Conservation (phyloP, 2,797 vertebrate genomes). For the Tapera naevia region DNA sequence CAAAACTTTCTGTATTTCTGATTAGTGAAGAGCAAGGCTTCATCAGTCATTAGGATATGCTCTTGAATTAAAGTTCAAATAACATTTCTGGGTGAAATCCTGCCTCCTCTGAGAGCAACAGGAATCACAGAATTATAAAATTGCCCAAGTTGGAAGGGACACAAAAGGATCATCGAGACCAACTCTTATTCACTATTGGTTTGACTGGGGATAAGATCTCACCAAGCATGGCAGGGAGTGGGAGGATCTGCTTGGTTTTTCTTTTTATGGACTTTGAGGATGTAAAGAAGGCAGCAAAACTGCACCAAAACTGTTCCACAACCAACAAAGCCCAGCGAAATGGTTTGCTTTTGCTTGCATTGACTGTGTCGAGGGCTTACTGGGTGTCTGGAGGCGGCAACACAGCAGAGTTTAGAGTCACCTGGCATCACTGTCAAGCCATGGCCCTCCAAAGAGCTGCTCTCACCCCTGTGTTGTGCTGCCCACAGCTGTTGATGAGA, state of each 20-base stretch:
- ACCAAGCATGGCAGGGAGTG: not conserved
- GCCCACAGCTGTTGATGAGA: not conserved
- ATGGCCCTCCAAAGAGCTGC: not conserved
- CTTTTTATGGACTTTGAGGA: not conserved
- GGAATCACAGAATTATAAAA: too few relatives aligned
- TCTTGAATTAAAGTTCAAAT: not conserved
- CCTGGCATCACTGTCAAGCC: fast-evolving
- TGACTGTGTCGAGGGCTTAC: fast-evolving
- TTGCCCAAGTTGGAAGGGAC: too few relatives aligned
- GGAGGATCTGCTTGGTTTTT: not conserved
- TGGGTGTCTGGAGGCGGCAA: not conserved
- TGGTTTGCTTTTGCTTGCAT: fast-evolving
- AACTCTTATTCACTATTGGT: not conserved
- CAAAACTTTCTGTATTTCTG: not conserved
- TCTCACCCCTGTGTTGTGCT: fast-evolving
- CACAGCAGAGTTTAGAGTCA: not conserved
- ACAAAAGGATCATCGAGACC: too few relatives aligned
- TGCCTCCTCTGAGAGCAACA: not conserved
- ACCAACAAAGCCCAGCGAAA: not conserved
- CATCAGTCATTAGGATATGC: fast-evolving
- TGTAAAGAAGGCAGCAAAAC: not conserved
- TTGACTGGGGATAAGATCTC: not conserved
- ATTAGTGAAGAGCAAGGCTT: not conserved
- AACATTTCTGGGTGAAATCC: not conserved
- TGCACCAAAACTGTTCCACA: not conserved